Evolutionary conservation across 2,113 vertebrate species (phyloP), one percentile per base, ranked within the genome.

Genomic region (Oncorhynchus tshawytscha): DNA sequence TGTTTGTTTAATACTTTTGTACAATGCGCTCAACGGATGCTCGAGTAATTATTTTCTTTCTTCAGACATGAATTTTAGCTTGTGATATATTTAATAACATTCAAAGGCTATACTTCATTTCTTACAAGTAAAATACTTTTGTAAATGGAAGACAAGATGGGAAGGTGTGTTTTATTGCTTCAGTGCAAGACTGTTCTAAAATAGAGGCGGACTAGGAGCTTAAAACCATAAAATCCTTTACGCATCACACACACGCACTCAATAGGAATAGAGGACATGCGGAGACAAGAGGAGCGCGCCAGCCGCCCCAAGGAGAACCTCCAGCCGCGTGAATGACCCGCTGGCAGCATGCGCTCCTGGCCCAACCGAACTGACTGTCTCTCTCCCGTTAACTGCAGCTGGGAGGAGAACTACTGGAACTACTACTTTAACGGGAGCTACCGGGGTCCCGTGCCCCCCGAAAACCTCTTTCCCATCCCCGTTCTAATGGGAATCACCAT

Each of bases 401-500:
- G 89, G 82, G 86, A 88, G 82, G 91, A 92, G 77, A 91, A 51
- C 15, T 51, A 51, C 49, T 51, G 11, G 49, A 51, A 12, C 49
- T 12, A 51, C 49, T 51, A 51, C 49, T 51, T 51, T 16, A 51
- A 86, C 82, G 15, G 67, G 78, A 89, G 91, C 73, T 29, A 60
- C 48, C 74, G 82, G 2, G 84, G 89, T 64, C 22, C 29, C 0
- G 86, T 84, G 0, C 90, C 88, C 20, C 93, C 93, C 2, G 81
- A 91, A 66, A 93, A 86, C 31, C 93, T 95, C 5, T 98, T 97
- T 89, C 95, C 97, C 0, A 88, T 93, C n/a, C 94, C 96, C 4
- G 92, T 98, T 5, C 94, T 99, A 73, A 93, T 94, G 1, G 94
- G 88, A 54, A 93, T 97, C 86, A 99, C 97, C 0, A 85, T 93